A percentile compares a stretch with the other conserved stretches of the same genome.
Evolutionary conservation across 2,888 invertebrate genomes (phyloP).

Genomic region (Ellobium chinense): DNA sequence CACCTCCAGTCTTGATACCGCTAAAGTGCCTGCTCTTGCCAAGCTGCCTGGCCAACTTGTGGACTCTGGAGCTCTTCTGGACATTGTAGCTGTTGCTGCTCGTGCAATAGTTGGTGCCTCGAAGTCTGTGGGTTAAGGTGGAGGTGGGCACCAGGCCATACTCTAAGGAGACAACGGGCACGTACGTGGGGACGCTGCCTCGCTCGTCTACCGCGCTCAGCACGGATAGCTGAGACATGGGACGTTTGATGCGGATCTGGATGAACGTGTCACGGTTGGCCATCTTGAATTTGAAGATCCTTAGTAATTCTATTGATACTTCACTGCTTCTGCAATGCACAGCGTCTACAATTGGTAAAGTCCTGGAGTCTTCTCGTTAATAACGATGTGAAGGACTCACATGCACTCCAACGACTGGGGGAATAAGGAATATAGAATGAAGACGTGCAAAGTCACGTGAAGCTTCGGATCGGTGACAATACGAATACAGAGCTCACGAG

Average conservation of each 20-base stretch:
- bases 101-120: slow-evolving; percentile 5
- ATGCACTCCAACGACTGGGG: too few species aligned
- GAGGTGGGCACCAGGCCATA: slow-evolving; percentile 37
- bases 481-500: too few species aligned
- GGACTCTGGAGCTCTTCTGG: slow-evolving; percentile 14
- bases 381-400: background rate
- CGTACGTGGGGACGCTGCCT: slow-evolving; percentile 12
- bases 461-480: too few species aligned
- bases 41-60: slow-evolving; percentile 3
- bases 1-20: slow-evolving; percentile 9
- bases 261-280: background rate
- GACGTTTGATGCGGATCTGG: slow-evolving; percentile 18
- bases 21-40: slow-evolving; percentile 26
- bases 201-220: slow-evolving; percentile 20
- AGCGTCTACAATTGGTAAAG: too few species aligned
- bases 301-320: background rate
- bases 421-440: too few species aligned
- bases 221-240: slow-evolving; percentile 27
- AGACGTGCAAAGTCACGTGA: too few species aligned
- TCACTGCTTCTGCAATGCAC: too few species aligned
- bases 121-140: slow-evolving; percentile 6
- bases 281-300: background rate
- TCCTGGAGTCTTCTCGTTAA: too few species aligned
- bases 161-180: slow-evolving; percentile 45
- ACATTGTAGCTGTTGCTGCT: background rate